Conservation (phyloP, 2,113 vertebrate genomes). For the Odobenus rosmarus region DNA sequence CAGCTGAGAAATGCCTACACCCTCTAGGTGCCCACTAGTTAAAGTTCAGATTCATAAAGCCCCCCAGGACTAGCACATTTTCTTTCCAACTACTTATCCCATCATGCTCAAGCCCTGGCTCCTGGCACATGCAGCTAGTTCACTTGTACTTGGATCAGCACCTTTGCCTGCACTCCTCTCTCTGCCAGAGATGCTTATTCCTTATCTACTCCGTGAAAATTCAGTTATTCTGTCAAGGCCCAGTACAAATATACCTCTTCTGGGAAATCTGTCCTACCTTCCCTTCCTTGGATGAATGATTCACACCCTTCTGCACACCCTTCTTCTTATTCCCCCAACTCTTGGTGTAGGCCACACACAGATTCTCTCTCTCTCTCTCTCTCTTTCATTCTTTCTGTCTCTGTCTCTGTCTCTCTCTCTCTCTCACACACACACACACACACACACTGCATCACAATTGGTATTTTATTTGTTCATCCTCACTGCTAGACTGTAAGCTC, state of each 20-base stretch:
- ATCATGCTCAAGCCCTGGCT: neutral
- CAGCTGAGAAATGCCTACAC: neutral
- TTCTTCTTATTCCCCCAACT: neutral
- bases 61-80: neutral
- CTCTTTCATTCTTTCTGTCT: too few relatives aligned
- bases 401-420: too few relatives aligned
- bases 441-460: neutral
- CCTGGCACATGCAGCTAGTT: neutral
- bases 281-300: neutral
- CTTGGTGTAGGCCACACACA: neutral
- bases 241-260: neutral
- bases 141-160: neutral
- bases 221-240: neutral
- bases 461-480: neutral
- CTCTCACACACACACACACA: neutral
- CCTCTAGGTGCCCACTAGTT: neutral
- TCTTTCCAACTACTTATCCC: neutral
- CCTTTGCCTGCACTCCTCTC: neutral
- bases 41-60: neutral
- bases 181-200: neutral
- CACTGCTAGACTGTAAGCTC: neutral
- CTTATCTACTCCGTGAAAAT: neutral
- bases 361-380: neutral
- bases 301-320: neutral
- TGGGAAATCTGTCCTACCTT: neutral